Evolutionary conservation across 1,140 invertebrate species (phyloP).

Genomic region (Lasioglossum albipes): DNA sequence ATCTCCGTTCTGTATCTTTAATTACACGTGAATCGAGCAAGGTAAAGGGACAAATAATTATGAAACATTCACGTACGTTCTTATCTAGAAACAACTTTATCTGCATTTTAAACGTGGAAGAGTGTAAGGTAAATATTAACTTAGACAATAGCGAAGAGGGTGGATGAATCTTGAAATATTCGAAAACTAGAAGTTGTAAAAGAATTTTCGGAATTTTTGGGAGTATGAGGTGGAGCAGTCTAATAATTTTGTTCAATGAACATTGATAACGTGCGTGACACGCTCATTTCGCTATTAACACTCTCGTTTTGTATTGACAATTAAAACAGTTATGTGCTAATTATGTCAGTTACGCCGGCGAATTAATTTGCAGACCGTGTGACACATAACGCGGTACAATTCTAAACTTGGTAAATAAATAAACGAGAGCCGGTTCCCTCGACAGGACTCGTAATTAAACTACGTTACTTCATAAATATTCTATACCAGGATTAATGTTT

Average conservation of each 20-base stretch:
- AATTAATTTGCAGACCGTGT: constrained; percentile 12
- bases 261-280: background rate
- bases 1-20: background rate
- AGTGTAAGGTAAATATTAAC: background rate
- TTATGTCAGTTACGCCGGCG: background rate
- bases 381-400: background rate
- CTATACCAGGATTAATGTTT: constrained; percentile 20
- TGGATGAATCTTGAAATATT: too few relatives aligned
- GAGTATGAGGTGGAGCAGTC: too few relatives aligned
- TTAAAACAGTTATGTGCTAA: constrained; percentile 21
- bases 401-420: constrained; percentile 26
- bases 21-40: background rate
- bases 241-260: too few relatives aligned
- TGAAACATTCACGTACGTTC: background rate
- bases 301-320: background rate
- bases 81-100: background rate
- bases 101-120: background rate
- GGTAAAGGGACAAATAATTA: background rate
- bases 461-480: constrained; percentile 17
- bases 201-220: too few relatives aligned
- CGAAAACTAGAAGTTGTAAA: too few relatives aligned
- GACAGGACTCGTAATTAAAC: background rate
- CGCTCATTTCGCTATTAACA: background rate
- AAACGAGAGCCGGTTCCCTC: background rate
- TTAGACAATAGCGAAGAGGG: too few relatives aligned